phyloP scores from a whole-genome alignment of 2,888 invertebrate genomes.

The Diaprepes abbreviatus region DNA sequence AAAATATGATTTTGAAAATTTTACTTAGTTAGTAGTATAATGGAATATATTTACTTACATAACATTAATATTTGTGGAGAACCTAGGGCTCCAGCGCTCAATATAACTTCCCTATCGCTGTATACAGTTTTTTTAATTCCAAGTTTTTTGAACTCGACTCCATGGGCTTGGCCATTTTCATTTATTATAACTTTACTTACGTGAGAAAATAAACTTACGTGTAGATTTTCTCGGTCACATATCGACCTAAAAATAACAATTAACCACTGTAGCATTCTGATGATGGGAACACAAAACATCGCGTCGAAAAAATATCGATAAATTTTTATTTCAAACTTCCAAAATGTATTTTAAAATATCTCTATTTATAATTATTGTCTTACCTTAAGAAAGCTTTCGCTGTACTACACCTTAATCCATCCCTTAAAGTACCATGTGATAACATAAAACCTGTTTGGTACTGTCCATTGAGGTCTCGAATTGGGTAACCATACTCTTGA shows the following conservation, averaged over 20 bases:
- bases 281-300: too few species aligned
- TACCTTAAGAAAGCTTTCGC: conserved; percentile 83
- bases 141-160: conserved; percentile 75
- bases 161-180: conserved; percentile 74
- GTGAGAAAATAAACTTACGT: conserved; percentile 68
- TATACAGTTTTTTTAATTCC: conserved; percentile 69
- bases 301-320: too few species aligned
- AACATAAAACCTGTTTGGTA: conserved; percentile 84
- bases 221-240: conserved; percentile 75
- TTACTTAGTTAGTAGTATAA: too few species aligned
- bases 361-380: too few species aligned
- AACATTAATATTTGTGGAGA: conserved; percentile 90
- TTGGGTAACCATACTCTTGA: conserved; percentile 77
- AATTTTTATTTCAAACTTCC: too few species aligned
- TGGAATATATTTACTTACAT: conserved; percentile 41
- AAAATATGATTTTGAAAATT: conserved; percentile 5
- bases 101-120: conserved; percentile 83
- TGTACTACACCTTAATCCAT: conserved; percentile 86
- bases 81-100: conserved; percentile 88
- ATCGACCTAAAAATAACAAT: conserved; percentile 66
- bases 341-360: too few species aligned
- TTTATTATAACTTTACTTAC: conserved; percentile 78
- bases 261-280: too few species aligned
- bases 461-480: conserved; percentile 82
- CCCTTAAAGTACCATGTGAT: conserved; percentile 82